Percentiles rank a stretch among this genome's conserved stretches.
Conservation (phyloP, 2,113 vertebrate genomes). For the Rhinoderma darwinii region DNA sequence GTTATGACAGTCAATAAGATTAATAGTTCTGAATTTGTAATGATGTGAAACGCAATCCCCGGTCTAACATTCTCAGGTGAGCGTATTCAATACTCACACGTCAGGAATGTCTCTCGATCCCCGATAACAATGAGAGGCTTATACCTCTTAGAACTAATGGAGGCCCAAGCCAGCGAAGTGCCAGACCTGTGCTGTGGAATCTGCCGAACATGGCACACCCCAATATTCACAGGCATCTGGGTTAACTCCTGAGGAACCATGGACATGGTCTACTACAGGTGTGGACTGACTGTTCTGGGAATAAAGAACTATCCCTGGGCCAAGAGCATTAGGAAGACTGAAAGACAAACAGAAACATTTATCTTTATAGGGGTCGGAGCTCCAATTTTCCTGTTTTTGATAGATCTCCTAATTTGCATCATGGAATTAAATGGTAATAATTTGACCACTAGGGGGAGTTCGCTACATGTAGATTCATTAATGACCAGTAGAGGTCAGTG, state of each 20-base stretch:
- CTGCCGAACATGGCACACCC: not conserved
- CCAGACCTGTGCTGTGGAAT: not conserved
- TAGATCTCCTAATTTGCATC: too few relatives aligned
- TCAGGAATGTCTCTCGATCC: constrained; percentile 42
- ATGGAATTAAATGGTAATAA: too few relatives aligned
- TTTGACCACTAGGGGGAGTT: too few relatives aligned
- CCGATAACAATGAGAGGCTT: constrained; percentile 18
- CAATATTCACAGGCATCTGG: not conserved
- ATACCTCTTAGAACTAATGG: not conserved
- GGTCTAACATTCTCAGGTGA: constrained; percentile 36
- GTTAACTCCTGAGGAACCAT: constrained; percentile 4
- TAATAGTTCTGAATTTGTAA: not conserved
- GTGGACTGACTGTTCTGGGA: too few relatives aligned
- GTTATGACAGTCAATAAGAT: not conserved
- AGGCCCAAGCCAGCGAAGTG: not conserved
- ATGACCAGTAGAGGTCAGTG: too few relatives aligned
- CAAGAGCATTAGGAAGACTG: too few relatives aligned
- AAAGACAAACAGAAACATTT: too few relatives aligned
- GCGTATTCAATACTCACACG: constrained; percentile 11
- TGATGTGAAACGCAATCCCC: not conserved
- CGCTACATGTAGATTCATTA: too few relatives aligned
- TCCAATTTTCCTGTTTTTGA: too few relatives aligned
- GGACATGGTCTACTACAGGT: too few relatives aligned
- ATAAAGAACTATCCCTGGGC: too few relatives aligned
- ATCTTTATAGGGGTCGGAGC: too few relatives aligned